These are phyloP conservation scores for Atta texana DNA, from an alignment of 1,140 invertebrate species.

Conservation along the genomic window DNA sequence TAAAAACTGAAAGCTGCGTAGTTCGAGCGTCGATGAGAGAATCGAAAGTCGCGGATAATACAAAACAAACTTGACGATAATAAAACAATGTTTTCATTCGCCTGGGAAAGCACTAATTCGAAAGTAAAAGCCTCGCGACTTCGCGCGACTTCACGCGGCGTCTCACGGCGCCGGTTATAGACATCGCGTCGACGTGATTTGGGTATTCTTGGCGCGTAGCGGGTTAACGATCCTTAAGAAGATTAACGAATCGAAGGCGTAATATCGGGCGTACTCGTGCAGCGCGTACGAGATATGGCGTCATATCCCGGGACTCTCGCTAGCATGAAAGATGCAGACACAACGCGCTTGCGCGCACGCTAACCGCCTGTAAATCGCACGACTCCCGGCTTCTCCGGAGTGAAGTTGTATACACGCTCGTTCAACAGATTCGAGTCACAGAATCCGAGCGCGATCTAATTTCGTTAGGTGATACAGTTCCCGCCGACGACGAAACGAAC, in stretches of 20 bases:
- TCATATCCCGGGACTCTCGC: constrained; percentile 48
- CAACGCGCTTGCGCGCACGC: constrained; percentile 56
- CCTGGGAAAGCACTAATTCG: neutral
- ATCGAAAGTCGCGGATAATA: neutral
- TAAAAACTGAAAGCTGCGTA: neutral
- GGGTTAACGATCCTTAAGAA: constrained; percentile 48
- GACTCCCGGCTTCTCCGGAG: constrained; percentile 23
- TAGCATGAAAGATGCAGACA: constrained; percentile 49
- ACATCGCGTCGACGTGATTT: neutral
- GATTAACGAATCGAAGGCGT: constrained; percentile 56
- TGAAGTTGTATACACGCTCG: constrained; percentile 37
- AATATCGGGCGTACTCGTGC: constrained; percentile 33
- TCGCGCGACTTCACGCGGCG: neutral
- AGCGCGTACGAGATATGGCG: constrained; percentile 53
- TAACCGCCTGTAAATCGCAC: constrained; percentile 4
- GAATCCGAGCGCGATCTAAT: neutral
- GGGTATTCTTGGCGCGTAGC: constrained; percentile 31
- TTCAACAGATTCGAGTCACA: constrained; percentile 15
- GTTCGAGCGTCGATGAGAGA: neutral
- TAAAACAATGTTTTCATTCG: neutral
- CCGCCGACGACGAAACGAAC: neutral
- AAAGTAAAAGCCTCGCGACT: constrained; percentile 26
- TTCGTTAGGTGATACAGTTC: no score
- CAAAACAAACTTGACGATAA: no score
- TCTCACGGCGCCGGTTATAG: neutral